Evolutionary conservation across 2,113 vertebrate genomes (phyloP), one percentile per base, ranked within the genome.

Genomic region (Acanthisitta chloris): DNA sequence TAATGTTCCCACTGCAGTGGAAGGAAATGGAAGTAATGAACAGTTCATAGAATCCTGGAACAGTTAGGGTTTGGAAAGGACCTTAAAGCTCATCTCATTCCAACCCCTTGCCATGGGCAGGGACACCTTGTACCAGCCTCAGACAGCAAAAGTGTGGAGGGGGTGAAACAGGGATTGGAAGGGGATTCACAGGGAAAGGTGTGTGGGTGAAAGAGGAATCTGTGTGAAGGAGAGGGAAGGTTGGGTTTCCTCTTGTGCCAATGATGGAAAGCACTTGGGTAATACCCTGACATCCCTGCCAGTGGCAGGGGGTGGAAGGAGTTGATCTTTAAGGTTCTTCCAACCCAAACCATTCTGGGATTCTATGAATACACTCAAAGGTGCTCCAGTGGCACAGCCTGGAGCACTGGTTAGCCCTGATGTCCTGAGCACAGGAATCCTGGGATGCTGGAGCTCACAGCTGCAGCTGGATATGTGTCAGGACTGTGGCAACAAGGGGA

Each of bases 381-480:
- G 17, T 70, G 36, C 55, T 85, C 2, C 8, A 43, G 66, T 33
- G 36, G 1, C 25, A 31, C 34, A 46, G 40, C 51, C 38, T n/a
- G 61, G 36, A 40, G 36, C 48, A 3, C 6, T 33, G 8, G 2
- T 21, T 8, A 8, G 16, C 17, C 20, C n/a, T 55, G 17, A 4
- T 17, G n/a, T 16, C n/a, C 71, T 38, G 51, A 49, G n/a, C 26
- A 52, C 54, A 61, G 0, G 3, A 48, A 17, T 4, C 17, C 49
- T 29, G 36, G 45, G 23, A 9, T 2, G 1, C 0, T 14, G 72
- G 40, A 29, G 43, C 61, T 79, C 61, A 5, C 10, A 34, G 1
- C 51, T 57, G 61, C 29, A 10, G 36, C 13, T 62, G 38, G 67
- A 4, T 2, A 9, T 36, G 58, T 40, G 28, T 26, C 51, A 23